phyloP scores from a whole-genome alignment of 2,797 vertebrate genomes.

The Rachycentron canadum region DNA sequence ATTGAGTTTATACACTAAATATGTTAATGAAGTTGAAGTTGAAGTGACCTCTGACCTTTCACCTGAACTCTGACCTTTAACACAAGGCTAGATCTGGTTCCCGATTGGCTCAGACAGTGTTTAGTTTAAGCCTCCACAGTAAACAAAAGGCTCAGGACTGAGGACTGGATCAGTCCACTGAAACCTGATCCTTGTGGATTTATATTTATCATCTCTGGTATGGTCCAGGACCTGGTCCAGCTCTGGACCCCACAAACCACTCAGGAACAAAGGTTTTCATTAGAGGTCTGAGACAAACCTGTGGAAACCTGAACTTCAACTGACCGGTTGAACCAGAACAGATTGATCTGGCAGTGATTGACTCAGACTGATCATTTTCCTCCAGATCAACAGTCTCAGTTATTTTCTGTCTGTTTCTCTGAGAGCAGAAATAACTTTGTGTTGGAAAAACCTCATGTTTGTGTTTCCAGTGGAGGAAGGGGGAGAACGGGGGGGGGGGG shows the following conservation, averaged over 20 bases:
- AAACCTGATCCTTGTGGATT: neutral
- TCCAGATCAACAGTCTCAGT: no score
- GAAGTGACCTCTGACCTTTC: no score
- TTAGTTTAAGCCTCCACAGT: neutral
- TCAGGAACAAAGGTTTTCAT: neutral
- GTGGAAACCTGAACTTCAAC: neutral
- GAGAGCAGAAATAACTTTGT: neutral
- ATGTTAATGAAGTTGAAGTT: no score
- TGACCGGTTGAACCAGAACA: no score
- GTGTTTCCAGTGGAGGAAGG: constrained; percentile 1
- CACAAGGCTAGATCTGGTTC: neutral
- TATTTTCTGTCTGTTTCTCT: neutral
- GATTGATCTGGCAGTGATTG: no score
- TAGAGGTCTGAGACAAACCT: neutral
- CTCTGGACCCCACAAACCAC: neutral
- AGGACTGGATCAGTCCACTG: neutral
- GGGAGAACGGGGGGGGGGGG: neutral
- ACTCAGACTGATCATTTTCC: no score
- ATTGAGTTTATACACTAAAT: no score
- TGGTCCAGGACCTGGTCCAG: neutral
- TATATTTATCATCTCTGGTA: constrained; percentile 1
- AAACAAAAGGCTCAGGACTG: neutral
- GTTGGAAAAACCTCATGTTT: neutral
- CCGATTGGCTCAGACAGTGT: neutral
- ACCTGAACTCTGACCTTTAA: neutral